Percentiles rank a stretch among this genome's conserved stretches.
These are phyloP conservation scores for Euschistus heros DNA, from an alignment of 1,140 invertebrate genomes.

Conservation along the genomic window DNA sequence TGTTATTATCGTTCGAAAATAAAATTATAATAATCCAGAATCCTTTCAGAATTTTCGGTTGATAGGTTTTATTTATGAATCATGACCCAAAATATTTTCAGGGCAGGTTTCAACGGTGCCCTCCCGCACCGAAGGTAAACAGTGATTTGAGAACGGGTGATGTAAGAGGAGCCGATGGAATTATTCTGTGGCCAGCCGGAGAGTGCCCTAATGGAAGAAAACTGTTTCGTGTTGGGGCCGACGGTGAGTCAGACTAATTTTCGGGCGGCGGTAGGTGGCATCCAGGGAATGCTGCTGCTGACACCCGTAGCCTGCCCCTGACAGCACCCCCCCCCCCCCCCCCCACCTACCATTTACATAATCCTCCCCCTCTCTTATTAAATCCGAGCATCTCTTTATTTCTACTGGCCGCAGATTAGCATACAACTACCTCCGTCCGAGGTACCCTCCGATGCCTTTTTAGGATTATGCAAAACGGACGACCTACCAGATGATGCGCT, in stretches of 20 bases:
- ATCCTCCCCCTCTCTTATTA: conserved; percentile 8
- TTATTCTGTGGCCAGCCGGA: background rate
- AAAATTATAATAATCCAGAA: too few relatives aligned
- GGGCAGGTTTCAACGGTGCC: too few relatives aligned
- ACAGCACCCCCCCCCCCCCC: background rate
- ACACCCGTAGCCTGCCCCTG: background rate
- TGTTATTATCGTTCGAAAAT: too few relatives aligned
- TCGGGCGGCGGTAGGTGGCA: background rate
- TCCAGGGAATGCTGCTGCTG: background rate
- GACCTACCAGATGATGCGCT: too few relatives aligned
- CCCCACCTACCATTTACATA: background rate
- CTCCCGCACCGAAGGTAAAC: too few relatives aligned
- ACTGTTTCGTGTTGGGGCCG: conserved; percentile 11
- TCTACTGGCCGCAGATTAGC: conserved; percentile 10
- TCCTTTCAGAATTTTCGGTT: too few relatives aligned
- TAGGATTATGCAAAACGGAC: too few relatives aligned
- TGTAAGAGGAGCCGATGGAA: too few relatives aligned
- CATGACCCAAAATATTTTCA: too few relatives aligned
- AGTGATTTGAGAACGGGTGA: too few relatives aligned
- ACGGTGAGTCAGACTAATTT: conserved; percentile 14
- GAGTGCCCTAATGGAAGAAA: conserved; percentile 11
- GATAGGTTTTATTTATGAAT: too few relatives aligned
- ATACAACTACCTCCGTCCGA: conserved; percentile 6
- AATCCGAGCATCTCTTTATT: conserved; percentile 11
- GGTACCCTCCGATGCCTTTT: too few relatives aligned